Base-by-base conservation (phyloP, 92 coral and sea anemone genomes). In the Parazoanthus darwini region DNA sequence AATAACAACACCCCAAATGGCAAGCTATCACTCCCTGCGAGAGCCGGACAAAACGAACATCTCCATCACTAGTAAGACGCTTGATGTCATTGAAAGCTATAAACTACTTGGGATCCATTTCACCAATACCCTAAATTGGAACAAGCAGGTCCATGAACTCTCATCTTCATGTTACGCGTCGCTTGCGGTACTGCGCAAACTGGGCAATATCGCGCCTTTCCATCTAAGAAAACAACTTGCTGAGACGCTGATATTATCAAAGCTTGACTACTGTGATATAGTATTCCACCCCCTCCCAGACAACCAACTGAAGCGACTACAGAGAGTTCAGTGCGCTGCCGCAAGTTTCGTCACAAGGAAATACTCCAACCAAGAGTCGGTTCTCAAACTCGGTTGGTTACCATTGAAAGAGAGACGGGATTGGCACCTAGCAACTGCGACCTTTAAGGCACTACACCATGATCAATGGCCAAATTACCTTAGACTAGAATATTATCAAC, bases 1-100 rank as follows among this genome's bases (percentile, higher is more conserved):
- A 70, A 88, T 80, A 87, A 78, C 90, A 78, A 87, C 90, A 33
- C 77, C 90, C 33, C 83, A 88, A 88, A 88, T 88, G 90, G 77
- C 90, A 14, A 80, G 78, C 76, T 79, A 78, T 7, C 86, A 88
- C 85, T 43, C 85, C 77, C 79, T 88, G 42, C 76, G 82, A 72
- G 77, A 74, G 73, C 85, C 85, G 48, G 72, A 80, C 72, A 23
- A 80, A 14, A 80, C 29, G 73, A 80, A 56, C 72, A 80, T 80
- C 10, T 80, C 85, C 73, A 80, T 58, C 48, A 18, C 48, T 48
- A 56, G 15, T 35, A 80, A 80, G 85, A 80, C 46, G 85, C 74
- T 80, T 58, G 85, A 80, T 80, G 46, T 80, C 71, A 80, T 58
- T 4, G 73, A 80, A 18, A 56, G 73, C 72, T 80, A 58, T 74